phyloP scores from a whole-genome alignment of 2,888 invertebrate genomes.

The Mesorhabditis spiculigera region DNA sequence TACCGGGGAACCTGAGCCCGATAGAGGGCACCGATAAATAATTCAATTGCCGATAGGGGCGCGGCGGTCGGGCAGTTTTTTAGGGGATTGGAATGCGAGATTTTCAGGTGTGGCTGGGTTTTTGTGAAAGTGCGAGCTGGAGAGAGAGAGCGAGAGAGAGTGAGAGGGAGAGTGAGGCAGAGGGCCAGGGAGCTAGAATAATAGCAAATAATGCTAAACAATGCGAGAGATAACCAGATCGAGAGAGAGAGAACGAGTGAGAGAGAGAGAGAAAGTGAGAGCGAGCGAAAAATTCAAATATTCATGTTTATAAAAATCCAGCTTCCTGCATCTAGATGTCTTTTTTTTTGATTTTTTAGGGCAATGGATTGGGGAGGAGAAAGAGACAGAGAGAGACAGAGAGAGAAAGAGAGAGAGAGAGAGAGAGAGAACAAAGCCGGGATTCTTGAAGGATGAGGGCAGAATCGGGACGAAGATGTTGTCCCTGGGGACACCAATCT shows the following conservation, averaged over 20 bases:
- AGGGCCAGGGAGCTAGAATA: neutral
- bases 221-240: neutral
- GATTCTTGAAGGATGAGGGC: neutral
- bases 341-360: no score
- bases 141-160: no score
- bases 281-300: neutral
- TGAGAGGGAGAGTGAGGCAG: no score
- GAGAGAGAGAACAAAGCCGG: neutral
- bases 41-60: no score
- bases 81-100: no score
- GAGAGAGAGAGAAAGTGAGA: no score
- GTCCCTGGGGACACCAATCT: no score
- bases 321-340: no score
- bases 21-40: no score
- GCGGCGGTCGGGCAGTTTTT: no score
- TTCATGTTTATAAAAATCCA: neutral
- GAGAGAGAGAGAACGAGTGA: neutral
- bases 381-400: constrained; percentile 6
- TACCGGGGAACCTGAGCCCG: no score
- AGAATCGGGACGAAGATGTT: no score
- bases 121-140: neutral
- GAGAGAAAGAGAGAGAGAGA: neutral
- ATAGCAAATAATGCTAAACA: constrained; percentile 7
- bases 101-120: neutral
- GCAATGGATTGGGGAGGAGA: neutral